These are phyloP conservation scores for Syngnathus rostellatus DNA, from an alignment of 2,797 vertebrate genomes.

Conservation along the genomic window DNA sequence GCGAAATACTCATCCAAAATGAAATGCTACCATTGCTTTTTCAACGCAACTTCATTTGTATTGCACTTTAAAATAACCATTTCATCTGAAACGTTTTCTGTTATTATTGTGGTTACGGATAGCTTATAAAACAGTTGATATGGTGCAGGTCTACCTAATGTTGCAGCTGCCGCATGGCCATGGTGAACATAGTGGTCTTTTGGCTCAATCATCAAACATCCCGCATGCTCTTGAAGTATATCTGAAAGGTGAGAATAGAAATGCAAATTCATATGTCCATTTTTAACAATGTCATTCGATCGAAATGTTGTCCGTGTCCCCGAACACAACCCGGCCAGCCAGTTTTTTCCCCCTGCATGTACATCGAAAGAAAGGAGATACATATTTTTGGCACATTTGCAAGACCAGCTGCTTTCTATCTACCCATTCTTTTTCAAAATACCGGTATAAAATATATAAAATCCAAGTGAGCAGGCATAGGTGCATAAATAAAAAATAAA, in stretches of 20 bases:
- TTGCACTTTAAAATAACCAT: too few species aligned
- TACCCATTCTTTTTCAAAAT: slow-evolving; percentile 22
- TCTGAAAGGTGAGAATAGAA: neutral
- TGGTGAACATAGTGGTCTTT: slow-evolving; percentile 82
- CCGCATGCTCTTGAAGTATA: slow-evolving; percentile 11
- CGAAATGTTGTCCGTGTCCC: slow-evolving; percentile 11
- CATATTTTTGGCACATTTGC: slow-evolving; percentile 57
- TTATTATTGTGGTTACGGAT: neutral
- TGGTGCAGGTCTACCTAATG: slow-evolving; percentile 1
- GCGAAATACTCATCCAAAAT: neutral
- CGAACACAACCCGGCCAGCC: slow-evolving; percentile 30
- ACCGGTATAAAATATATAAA: slow-evolving; percentile 68
- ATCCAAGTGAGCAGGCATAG: slow-evolving; percentile 71
- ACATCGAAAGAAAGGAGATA: slow-evolving; percentile 47
- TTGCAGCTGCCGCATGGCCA: slow-evolving; percentile 39
- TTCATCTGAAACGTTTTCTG: neutral
- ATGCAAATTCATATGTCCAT: neutral
- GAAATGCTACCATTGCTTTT: neutral
- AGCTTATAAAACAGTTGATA: neutral
- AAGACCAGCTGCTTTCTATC: slow-evolving; percentile 90
- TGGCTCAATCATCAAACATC: slow-evolving; percentile 55
- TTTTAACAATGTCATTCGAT: neutral
- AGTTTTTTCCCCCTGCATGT: slow-evolving; percentile 51
- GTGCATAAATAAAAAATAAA: slow-evolving; percentile 76
- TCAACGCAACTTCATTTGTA: neutral